Base-by-base conservation (phyloP, 2,113 vertebrate species). In the Sitta europaea region DNA sequence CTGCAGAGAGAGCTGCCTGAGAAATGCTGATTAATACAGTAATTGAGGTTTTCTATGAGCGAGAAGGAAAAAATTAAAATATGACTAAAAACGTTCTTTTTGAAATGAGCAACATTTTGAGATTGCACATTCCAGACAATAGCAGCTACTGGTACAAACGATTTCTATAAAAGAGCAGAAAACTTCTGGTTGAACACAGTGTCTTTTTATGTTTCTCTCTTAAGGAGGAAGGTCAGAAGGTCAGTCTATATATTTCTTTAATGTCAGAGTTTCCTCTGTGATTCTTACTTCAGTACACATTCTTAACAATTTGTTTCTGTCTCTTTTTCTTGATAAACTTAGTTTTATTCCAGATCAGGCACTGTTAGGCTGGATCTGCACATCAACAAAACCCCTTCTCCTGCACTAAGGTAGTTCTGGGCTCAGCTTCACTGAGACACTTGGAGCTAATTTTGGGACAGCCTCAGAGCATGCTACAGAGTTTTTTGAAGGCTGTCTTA, bases 11-110 rank as follows among this genome's bases (percentile, higher is more conserved):
- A 75, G 86, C 91, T 96, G 94, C 95, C 93, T 97, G 92, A 97
- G 96, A 98, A 98, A 95, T 96, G 97, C 97, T 97, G 97, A 98
- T 97, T 97, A 97, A 97, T 97, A 97, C 96, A 92, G 91, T 97
- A 96, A 96, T 96, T 96, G 96, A 97, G 94, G 94, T 94, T 97
- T 97, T 95, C 92, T 94, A 61, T 95, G 90, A 96, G 96, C 29
- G 31, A 95, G 80, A 95, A 96, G 87, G 96, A 88, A 92, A 96
- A 96, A 95, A 97, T 86, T 95, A 62, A 97, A 96, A 96, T 74
- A 88, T 96, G 95, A 97, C 96, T 97, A 96, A 98, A 97, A 97
- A 42, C 74, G 90, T 61, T 80, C 82, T 94, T 93, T 97, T 84
- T 97, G 96, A 97, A 97, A 97, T 92, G 91, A 97, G 89, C 94